phyloP scores from a whole-genome alignment of 2,888 invertebrate genomes.

The Pterostichus niger region DNA sequence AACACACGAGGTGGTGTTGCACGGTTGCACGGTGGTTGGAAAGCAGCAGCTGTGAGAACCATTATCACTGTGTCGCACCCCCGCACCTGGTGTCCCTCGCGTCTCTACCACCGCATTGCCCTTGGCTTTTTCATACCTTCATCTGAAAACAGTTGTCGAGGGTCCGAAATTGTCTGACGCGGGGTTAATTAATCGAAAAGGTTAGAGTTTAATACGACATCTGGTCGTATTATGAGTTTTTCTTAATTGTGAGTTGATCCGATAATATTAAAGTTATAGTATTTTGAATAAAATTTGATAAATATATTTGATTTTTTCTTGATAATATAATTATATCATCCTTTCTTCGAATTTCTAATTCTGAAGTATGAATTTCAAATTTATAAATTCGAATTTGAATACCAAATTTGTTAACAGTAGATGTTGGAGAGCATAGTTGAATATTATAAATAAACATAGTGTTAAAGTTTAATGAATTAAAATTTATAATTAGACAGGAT shows the following conservation, averaged over 20 bases:
- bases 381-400: too few species aligned
- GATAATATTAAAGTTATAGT: too few species aligned
- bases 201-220: constrained; percentile 43
- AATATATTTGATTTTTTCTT: too few species aligned
- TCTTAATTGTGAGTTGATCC: background rate
- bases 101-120: background rate
- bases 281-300: too few species aligned
- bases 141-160: constrained; percentile 29
- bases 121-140: constrained; percentile 45
- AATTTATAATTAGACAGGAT: too few species aligned
- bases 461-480: too few species aligned
- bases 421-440: too few species aligned
- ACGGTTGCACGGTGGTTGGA: constrained; percentile 14
- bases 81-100: constrained; percentile 5
- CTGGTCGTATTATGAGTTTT: background rate
- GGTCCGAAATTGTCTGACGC: constrained; percentile 9
- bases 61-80: constrained; percentile 46
- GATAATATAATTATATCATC: too few species aligned
- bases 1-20: background rate
- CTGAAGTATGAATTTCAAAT: too few species aligned
- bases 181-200: constrained; percentile 44
- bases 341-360: too few species aligned
- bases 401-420: too few species aligned
- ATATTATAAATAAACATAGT: too few species aligned
- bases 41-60: constrained; percentile 41